Evolutionary conservation across 2,888 invertebrate species (phyloP).

Genomic region (Eupithecia tripunctaria): DNA sequence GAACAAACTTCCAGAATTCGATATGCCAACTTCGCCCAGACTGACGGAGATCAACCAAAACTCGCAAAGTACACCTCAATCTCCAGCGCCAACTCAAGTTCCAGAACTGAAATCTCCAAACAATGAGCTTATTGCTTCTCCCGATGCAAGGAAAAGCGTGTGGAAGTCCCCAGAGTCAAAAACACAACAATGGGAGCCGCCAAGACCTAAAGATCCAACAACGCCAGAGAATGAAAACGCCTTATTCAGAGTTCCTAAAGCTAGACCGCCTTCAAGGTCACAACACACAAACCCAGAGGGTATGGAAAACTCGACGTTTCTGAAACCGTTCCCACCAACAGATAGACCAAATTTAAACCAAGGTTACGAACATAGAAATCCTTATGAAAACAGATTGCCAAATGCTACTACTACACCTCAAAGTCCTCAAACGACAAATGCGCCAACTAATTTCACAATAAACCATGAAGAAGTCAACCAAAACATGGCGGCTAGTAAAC

Average conservation of each 20-base stretch:
- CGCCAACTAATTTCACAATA: constrained; percentile 75
- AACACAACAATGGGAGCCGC: constrained; percentile 68
- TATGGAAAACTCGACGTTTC: constrained; percentile 82
- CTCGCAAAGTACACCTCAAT: constrained; percentile 71
- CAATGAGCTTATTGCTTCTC: constrained; percentile 59
- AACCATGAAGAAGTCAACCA: constrained; percentile 72
- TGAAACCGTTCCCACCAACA: constrained; percentile 86
- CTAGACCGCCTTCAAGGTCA: constrained; percentile 86
- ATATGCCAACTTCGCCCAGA: constrained; percentile 77
- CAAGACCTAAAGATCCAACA: constrained; percentile 70
- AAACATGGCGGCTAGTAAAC: constrained; percentile 63
- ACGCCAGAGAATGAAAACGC: constrained; percentile 78
- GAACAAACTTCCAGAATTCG: constrained; percentile 75
- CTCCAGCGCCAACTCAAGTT: constrained; percentile 71
- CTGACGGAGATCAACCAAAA: constrained; percentile 77
- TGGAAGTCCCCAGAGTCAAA: constrained; percentile 81
- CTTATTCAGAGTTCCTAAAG: constrained; percentile 87
- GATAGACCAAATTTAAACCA: constrained; percentile 74
- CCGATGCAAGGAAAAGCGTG: constrained; percentile 70
- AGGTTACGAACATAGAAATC: constrained; percentile 76
- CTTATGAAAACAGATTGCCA: constrained; percentile 68
- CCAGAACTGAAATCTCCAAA: constrained; percentile 75
- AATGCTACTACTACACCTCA: constrained; percentile 58
- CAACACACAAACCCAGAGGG: constrained; percentile 79
- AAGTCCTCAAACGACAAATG: constrained; percentile 61